Evolutionary conservation across 2,888 invertebrate genomes (phyloP).

Genomic region (Malachius bipustulatus): DNA sequence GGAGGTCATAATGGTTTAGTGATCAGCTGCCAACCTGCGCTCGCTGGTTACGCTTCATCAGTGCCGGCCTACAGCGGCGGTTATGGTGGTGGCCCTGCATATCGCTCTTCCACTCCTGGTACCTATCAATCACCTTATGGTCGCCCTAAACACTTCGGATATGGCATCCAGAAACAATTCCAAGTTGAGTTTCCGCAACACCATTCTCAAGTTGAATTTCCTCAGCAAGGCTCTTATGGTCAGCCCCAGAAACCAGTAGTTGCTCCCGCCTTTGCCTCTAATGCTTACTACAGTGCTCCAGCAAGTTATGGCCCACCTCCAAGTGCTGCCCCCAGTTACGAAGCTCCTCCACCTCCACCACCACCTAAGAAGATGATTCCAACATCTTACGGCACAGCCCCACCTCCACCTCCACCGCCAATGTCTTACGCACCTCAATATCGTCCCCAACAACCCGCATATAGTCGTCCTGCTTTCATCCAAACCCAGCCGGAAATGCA

Average conservation of each 20-base stretch:
- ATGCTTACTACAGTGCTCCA: constrained; percentile 5
- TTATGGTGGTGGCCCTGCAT: constrained; percentile 15
- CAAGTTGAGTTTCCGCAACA: constrained; percentile 7
- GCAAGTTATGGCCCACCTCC: constrained; percentile 11
- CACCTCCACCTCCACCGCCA: constrained; percentile 11
- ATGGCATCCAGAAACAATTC: too few species aligned
- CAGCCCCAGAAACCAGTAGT: constrained; percentile 13
- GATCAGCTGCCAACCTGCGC: constrained; percentile 36
- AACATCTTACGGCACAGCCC: constrained; percentile 11
- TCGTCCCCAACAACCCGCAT: too few species aligned
- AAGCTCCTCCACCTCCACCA: constrained; percentile 8
- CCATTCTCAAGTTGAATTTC: constrained; percentile 9
- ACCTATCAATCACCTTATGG: constrained; percentile 10
- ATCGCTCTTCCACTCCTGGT: constrained; percentile 12
- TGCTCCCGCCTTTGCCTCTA: constrained; percentile 8
- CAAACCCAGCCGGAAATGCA: too few species aligned
- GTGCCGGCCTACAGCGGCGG: constrained; percentile 14
- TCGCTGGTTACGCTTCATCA: constrained; percentile 32
- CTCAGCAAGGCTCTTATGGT: constrained; percentile 9
- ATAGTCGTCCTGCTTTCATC: too few species aligned
- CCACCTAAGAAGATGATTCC: constrained; percentile 13
- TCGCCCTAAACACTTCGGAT: constrained; percentile 4
- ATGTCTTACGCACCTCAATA: constrained; percentile 7
- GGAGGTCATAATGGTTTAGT: constrained; percentile 31
- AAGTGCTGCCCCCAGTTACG: constrained; percentile 9